Evolutionary conservation across 2,113 vertebrate species (phyloP).

Genomic region (Heterochromis multidens): DNA sequence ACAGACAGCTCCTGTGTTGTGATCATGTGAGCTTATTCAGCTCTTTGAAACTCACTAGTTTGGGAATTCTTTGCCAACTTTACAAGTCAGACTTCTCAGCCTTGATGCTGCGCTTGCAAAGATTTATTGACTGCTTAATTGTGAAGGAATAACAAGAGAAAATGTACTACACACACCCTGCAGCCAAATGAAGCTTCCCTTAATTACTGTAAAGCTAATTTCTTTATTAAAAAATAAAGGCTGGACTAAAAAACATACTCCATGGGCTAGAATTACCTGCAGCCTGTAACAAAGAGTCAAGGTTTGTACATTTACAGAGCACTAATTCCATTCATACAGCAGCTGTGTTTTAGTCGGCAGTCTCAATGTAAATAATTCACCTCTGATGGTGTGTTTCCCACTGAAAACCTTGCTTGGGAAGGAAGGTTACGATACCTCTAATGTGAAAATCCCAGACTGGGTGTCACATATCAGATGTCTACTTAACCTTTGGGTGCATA

Average conservation of each 20-base stretch:
- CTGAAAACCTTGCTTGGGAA: background rate
- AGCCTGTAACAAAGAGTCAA: background rate
- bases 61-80: slow-evolving; percentile 6
- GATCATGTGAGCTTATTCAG: background rate
- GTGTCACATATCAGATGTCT: background rate
- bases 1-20: background rate
- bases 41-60: background rate
- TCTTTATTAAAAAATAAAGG: background rate
- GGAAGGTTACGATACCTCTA: background rate
- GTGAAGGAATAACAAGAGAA: background rate
- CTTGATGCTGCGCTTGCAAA: background rate
- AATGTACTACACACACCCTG: background rate
- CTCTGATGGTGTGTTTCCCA: background rate
- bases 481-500: background rate
- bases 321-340: background rate
- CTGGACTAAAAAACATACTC: background rate
- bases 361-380: background rate
- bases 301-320: background rate
- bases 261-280: background rate
- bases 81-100: background rate
- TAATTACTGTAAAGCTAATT: background rate
- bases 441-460: background rate
- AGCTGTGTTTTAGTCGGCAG: background rate
- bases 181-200: background rate
- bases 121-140: background rate